Evolutionary conservation across 2,113 vertebrate genomes (phyloP).

Genomic region (Eudorcas thomsonii): DNA sequence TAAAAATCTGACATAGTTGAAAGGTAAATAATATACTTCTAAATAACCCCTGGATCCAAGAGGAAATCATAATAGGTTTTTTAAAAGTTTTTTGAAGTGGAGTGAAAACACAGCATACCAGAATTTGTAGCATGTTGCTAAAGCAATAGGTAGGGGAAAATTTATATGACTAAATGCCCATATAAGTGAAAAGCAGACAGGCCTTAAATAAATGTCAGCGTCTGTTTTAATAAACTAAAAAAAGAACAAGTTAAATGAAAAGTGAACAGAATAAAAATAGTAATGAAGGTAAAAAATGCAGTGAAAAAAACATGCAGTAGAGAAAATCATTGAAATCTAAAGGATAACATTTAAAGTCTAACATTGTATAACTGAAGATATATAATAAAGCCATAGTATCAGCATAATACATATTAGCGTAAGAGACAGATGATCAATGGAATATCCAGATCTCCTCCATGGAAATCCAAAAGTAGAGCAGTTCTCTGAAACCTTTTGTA

Average conservation of each 20-base stretch:
- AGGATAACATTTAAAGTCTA: not conserved
- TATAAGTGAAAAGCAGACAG: not conserved
- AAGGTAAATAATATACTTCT: not conserved
- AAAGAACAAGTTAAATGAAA: not conserved
- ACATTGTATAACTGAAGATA: not conserved
- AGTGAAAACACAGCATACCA: not conserved
- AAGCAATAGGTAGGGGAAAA: not conserved
- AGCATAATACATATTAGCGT: not conserved
- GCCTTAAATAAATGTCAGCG: not conserved
- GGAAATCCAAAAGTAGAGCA: not conserved
- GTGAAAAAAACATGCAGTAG: not conserved
- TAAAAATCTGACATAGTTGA: not conserved
- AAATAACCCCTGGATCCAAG: not conserved
- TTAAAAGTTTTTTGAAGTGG: not conserved
- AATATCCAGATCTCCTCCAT: not conserved
- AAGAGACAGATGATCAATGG: not conserved
- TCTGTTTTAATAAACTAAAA: not conserved
- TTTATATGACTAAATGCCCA: not conserved
- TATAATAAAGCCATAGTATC: not conserved
- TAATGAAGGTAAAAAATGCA: not conserved
- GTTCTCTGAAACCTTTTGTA: not conserved
- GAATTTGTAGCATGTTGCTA: not conserved
- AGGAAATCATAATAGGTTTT: not conserved
- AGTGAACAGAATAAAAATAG: not conserved
- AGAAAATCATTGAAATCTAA: not conserved